phyloP scores from a whole-genome alignment of 2,113 vertebrate species.

The Calidris pygmaea region DNA sequence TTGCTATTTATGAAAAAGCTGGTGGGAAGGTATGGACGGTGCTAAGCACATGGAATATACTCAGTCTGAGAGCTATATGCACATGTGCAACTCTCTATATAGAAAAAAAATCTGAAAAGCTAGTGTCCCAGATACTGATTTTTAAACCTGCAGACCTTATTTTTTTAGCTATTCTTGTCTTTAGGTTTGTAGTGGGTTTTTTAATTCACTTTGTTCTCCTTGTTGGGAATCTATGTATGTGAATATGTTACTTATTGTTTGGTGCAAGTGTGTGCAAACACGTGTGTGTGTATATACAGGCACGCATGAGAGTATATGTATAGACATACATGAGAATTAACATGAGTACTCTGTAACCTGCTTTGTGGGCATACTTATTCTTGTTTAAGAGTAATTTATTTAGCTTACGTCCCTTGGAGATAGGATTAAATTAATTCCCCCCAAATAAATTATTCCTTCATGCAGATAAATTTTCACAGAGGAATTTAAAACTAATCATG shows the following conservation, averaged over 20 bases:
- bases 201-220: neutral
- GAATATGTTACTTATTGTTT: neutral
- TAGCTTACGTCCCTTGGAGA: neutral
- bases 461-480: neutral
- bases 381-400: neutral
- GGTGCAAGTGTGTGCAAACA: accelerated
- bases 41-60: accelerated
- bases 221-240: neutral
- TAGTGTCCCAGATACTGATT: neutral
- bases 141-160: neutral
- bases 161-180: neutral
- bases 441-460: neutral
- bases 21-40: neutral
- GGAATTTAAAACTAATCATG: neutral
- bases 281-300: accelerated
- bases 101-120: neutral
- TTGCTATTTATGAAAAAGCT: accelerated
- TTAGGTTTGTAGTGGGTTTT: neutral
- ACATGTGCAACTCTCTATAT: accelerated
- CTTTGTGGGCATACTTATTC: neutral
- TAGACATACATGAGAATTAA: neutral
- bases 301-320: accelerated
- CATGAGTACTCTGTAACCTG: neutral
- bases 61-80: neutral
- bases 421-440: neutral